phyloP scores from a whole-genome alignment of 2,888 invertebrate genomes.

The Coleophora flavipennella region DNA sequence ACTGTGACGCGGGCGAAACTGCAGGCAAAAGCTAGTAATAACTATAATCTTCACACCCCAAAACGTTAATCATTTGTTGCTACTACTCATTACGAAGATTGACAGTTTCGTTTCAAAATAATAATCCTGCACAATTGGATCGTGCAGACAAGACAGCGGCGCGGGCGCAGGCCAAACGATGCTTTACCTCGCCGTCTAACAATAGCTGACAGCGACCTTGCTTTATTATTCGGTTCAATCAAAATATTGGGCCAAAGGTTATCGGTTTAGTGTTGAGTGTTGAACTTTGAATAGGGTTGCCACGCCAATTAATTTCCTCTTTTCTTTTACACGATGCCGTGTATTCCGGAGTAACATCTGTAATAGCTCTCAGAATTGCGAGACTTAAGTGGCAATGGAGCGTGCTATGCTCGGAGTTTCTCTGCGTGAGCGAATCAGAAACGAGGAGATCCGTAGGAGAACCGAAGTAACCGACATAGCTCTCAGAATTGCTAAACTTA shows the following conservation, averaged over 20 bases:
- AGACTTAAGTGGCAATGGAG: too few species aligned
- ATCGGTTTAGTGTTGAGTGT: slow-evolving; percentile 27
- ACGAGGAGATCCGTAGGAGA: too few species aligned
- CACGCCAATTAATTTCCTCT: too few species aligned
- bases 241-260: slow-evolving; percentile 62
- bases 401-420: too few species aligned
- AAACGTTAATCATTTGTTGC: slow-evolving; percentile 23
- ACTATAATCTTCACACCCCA: slow-evolving; percentile 22
- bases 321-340: too few species aligned
- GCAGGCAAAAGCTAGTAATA: too few species aligned
- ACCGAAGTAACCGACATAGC: too few species aligned
- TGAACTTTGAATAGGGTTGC: slow-evolving; percentile 6
- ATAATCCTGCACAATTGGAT: slow-evolving; percentile 34
- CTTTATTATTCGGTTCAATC: slow-evolving; percentile 49
- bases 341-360: too few species aligned
- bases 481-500: too few species aligned
- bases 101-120: slow-evolving; percentile 37
- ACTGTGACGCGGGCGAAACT: too few species aligned
- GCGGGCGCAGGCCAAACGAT: slow-evolving; percentile 18
- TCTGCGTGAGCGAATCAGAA: too few species aligned
- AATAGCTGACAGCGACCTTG: slow-evolving; percentile 49
- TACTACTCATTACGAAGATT: slow-evolving; percentile 23
- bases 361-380: too few species aligned
- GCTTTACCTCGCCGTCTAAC: slow-evolving; percentile 25
- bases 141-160: slow-evolving; percentile 28